These are phyloP conservation scores for Dryomyza anilis DNA, from an alignment of 2,888 invertebrate species.

Conservation along the genomic window DNA sequence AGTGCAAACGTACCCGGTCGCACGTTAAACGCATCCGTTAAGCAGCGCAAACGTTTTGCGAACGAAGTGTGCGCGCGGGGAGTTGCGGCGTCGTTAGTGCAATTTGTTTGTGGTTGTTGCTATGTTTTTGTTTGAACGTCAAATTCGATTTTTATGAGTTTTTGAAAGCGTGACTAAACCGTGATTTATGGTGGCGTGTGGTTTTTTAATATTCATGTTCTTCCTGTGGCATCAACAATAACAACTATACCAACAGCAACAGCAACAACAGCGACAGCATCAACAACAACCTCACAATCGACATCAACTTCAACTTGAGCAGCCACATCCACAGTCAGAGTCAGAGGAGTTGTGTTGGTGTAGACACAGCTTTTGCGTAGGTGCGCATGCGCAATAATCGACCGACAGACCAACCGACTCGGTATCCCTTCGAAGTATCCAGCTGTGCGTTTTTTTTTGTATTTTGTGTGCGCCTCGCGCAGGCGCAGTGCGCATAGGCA, in stretches of 20 bases:
- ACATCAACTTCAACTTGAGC: constrained; percentile 30
- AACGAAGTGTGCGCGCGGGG: not conserved
- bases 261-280: constrained; percentile 34
- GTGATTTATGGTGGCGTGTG: constrained; percentile 63
- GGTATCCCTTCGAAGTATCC: constrained; percentile 34
- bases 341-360: constrained; percentile 31
- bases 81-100: constrained; percentile 2
- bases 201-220: constrained; percentile 59
- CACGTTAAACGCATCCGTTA: not conserved
- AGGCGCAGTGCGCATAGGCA: constrained; percentile 32
- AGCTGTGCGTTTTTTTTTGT: constrained; percentile 39
- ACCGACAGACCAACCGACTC: too few species aligned
- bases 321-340: constrained; percentile 17
- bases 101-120: constrained; percentile 34
- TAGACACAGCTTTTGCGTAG: constrained; percentile 26
- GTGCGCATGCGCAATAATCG: constrained; percentile 23
- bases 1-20: not conserved
- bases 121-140: constrained; percentile 47
- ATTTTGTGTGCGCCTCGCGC: constrained; percentile 1
- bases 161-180: constrained; percentile 60
- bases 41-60: not conserved
- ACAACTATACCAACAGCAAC: constrained; percentile 40
- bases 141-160: constrained; percentile 60
- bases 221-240: constrained; percentile 38
- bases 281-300: constrained; percentile 34